Evolutionary conservation across 2,888 invertebrate species (phyloP).

Genomic region (Leptodirus hochenwartii): DNA sequence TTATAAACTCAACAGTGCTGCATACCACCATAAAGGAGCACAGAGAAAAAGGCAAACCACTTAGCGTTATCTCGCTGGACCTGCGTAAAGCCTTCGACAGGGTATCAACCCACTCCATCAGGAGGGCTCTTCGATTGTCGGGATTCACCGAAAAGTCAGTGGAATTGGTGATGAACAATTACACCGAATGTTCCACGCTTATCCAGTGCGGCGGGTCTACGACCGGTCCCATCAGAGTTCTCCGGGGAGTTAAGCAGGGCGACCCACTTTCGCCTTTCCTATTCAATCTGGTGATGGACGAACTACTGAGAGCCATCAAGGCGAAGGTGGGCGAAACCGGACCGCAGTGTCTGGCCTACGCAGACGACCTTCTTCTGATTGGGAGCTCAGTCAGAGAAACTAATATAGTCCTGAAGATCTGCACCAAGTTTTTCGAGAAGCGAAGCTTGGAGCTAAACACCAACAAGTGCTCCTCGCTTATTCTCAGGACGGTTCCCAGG

Average conservation of each 20-base stretch:
- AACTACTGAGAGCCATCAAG: constrained; percentile 12
- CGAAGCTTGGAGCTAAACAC: too few relatives aligned
- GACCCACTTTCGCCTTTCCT: constrained; percentile 19
- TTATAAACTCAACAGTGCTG: too few relatives aligned
- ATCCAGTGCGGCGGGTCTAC: constrained; percentile 16
- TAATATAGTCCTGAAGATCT: too few relatives aligned
- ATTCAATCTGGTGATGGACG: constrained; percentile 17
- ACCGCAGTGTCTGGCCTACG: constrained; percentile 18
- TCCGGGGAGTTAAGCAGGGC: constrained; percentile 24
- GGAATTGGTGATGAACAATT: constrained; percentile 16
- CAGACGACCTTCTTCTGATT: constrained; percentile 22
- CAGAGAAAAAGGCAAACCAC: too few relatives aligned
- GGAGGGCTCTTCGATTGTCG: constrained; percentile 15
- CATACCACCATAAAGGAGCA: too few relatives aligned
- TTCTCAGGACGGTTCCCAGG: too few relatives aligned
- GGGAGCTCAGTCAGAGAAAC: too few relatives aligned
- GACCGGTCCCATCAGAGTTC: constrained; percentile 10
- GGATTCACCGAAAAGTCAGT: constrained; percentile 18
- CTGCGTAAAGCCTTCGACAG: constrained; percentile 25
- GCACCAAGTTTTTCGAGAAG: too few relatives aligned
- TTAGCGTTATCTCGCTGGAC: constrained; percentile 22
- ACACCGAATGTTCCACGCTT: constrained; percentile 14
- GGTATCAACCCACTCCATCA: constrained; percentile 13
- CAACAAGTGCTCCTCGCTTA: too few relatives aligned
- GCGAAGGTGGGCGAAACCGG: constrained; percentile 8